phyloP scores from a whole-genome alignment of 2,888 invertebrate species.

The Calliphora vomitoria region DNA sequence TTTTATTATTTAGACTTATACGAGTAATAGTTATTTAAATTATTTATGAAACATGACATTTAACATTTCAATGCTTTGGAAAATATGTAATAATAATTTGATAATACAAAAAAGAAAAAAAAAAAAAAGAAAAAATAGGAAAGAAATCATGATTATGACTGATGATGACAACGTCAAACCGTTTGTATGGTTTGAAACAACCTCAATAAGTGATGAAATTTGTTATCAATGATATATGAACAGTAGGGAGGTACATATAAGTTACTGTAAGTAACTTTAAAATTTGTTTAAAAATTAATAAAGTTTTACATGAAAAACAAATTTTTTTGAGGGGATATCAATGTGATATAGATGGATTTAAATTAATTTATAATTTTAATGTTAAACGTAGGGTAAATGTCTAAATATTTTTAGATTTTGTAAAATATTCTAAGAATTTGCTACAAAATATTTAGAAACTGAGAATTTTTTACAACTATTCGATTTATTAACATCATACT shows the following conservation, averaged over 20 bases:
- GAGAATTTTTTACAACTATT: background rate
- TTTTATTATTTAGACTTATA: constrained; percentile 14
- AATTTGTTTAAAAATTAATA: no score
- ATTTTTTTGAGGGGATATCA: no score
- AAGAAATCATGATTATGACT: constrained; percentile 22
- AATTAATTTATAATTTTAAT: no score
- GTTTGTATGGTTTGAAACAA: constrained; percentile 1
- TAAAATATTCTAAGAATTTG: no score
- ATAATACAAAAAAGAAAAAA: background rate
- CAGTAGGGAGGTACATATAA: background rate
- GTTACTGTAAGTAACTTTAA: background rate
- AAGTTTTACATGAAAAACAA: no score
- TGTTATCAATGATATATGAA: constrained; percentile 29
- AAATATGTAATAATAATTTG: constrained; percentile 31
- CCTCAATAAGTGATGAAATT: constrained; percentile 28
- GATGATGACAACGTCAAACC: constrained; percentile 38
- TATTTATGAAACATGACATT: constrained; percentile 27
- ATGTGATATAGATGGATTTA: no score
- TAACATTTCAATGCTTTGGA: constrained; percentile 26
- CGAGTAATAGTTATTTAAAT: constrained; percentile 25
- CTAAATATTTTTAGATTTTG: no score
- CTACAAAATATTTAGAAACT: no score
- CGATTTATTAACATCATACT: background rate
- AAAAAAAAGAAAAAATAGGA: background rate
- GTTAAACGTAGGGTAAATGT: no score